These are phyloP conservation scores for Drosophila bocki DNA, from an alignment of 1,140 invertebrate species.

Conservation along the genomic window DNA sequence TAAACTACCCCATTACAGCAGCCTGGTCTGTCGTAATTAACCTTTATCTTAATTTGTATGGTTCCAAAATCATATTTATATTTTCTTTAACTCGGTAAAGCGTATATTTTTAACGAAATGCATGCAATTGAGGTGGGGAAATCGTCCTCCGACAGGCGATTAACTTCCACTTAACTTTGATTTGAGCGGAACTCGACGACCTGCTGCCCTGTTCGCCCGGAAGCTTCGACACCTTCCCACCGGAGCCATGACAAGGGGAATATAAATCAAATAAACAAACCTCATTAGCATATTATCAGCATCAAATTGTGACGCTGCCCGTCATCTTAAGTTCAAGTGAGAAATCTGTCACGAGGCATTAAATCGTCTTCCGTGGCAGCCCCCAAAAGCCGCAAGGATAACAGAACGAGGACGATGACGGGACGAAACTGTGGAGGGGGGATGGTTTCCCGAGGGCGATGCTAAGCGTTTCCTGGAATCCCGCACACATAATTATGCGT, in stretches of 20 bases:
- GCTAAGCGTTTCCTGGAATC: slow-evolving; percentile 62
- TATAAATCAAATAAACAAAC: slow-evolving; percentile 82
- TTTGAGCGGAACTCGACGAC: slow-evolving; percentile 17
- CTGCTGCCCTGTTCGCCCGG: slow-evolving; percentile 16
- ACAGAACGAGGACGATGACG: slow-evolving; percentile 11
- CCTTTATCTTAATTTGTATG: background rate
- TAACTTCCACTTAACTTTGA: slow-evolving; percentile 48
- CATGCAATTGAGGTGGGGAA: slow-evolving; percentile 14
- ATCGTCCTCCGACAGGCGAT: slow-evolving; percentile 20
- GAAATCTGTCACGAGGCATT: slow-evolving; percentile 83
- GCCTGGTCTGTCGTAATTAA: no score
- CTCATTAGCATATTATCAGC: slow-evolving; percentile 83
- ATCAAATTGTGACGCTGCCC: slow-evolving; percentile 67
- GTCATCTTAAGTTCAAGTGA: slow-evolving; percentile 72
- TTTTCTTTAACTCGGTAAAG: background rate
- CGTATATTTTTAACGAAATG: slow-evolving; percentile 1
- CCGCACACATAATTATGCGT: slow-evolving; percentile 78
- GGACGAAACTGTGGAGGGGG: background rate
- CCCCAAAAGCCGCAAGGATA: slow-evolving; percentile 64
- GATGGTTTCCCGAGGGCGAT: slow-evolving; percentile 2
- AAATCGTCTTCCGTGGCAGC: slow-evolving; percentile 60
- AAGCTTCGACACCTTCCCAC: slow-evolving; percentile 37
- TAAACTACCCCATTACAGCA: background rate
- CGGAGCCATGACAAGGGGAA: slow-evolving; percentile 54
- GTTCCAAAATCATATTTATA: no score